These are phyloP conservation scores for Apamea monoglypha DNA, from an alignment of 2,888 invertebrate species.

Conservation along the genomic window DNA sequence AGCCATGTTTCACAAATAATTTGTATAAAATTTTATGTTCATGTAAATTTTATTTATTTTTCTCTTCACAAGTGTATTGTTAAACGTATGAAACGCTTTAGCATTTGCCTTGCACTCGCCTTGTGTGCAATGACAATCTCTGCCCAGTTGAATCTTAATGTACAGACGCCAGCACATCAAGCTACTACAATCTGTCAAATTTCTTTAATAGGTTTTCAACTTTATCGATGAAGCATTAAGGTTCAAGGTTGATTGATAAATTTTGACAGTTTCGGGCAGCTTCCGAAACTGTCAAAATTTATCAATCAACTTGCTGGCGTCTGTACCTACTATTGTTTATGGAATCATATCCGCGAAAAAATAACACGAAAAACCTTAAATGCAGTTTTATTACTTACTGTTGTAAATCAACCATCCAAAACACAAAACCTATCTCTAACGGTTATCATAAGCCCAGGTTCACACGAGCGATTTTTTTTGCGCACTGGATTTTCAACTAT, in stretches of 20 bases:
- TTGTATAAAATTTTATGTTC: background rate
- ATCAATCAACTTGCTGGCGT: too few species aligned
- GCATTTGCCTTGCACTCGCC: background rate
- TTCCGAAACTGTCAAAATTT: too few species aligned
- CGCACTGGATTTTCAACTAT: background rate
- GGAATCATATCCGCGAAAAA: background rate
- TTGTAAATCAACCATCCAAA: background rate
- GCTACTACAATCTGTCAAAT: too few species aligned
- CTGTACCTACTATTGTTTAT: background rate
- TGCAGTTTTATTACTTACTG: constrained; percentile 19
- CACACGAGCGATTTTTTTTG: background rate
- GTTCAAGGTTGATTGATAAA: too few species aligned
- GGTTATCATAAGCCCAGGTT: constrained; percentile 2
- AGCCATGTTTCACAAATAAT: background rate
- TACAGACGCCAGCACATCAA: too few species aligned
- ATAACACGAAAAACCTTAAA: constrained; percentile 11
- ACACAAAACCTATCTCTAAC: constrained; percentile 7
- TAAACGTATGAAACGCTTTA: too few species aligned
- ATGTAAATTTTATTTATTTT: background rate
- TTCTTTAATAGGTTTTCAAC: too few species aligned
- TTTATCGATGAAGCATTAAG: too few species aligned
- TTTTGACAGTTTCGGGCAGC: too few species aligned
- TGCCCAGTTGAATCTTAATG: constrained; percentile 3
- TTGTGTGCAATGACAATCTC: background rate
- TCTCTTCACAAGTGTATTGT: background rate